phyloP scores from a whole-genome alignment of 1,140 invertebrate genomes.

The Drosophila punjabiensis region DNA sequence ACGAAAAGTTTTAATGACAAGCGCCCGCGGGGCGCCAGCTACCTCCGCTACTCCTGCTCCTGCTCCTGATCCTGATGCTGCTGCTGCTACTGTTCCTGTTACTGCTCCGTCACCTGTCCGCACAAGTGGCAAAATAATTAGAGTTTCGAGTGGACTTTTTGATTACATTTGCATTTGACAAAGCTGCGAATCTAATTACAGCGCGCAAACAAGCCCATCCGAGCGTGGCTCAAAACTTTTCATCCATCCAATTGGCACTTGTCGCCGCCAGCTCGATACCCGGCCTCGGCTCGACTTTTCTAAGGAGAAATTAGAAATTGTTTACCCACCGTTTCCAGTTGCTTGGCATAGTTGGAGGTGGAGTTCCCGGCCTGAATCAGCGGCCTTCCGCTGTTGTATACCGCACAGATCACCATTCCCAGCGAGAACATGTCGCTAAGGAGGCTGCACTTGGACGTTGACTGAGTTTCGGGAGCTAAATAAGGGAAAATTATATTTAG shows the following conservation, averaged over 20 bases:
- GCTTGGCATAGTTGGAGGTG: slow-evolving; percentile 94
- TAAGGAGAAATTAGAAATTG: slow-evolving; percentile 40
- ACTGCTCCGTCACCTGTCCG: slow-evolving; percentile 45
- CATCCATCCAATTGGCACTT: slow-evolving; percentile 64
- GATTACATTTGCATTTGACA: slow-evolving; percentile 84
- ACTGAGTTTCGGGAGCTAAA: slow-evolving; percentile 95
- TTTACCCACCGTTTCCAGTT: slow-evolving; percentile 94
- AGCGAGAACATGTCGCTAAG: slow-evolving; percentile 98
- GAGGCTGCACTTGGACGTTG: slow-evolving; percentile 92
- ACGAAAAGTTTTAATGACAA: slow-evolving; percentile 77
- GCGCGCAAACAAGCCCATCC: slow-evolving; percentile 70
- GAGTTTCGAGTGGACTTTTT: slow-evolving; percentile 83
- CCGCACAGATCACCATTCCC: slow-evolving; percentile 95
- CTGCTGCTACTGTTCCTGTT: slow-evolving; percentile 8
- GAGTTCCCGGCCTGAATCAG: slow-evolving; percentile 96
- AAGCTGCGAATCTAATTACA: slow-evolving; percentile 83
- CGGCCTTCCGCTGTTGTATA: slow-evolving; percentile 95
- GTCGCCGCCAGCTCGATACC: slow-evolving; percentile 51
- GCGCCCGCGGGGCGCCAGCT: slow-evolving; percentile 25
- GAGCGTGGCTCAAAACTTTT: slow-evolving; percentile 61
- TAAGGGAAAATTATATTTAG: too few species aligned
- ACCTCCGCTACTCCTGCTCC: background rate
- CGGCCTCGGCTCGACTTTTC: background rate
- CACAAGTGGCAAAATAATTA: slow-evolving; percentile 79
- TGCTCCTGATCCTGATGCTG: background rate